Evolutionary conservation across 2,888 invertebrate genomes (phyloP).

Genomic region (Aphidius colemani): DNA sequence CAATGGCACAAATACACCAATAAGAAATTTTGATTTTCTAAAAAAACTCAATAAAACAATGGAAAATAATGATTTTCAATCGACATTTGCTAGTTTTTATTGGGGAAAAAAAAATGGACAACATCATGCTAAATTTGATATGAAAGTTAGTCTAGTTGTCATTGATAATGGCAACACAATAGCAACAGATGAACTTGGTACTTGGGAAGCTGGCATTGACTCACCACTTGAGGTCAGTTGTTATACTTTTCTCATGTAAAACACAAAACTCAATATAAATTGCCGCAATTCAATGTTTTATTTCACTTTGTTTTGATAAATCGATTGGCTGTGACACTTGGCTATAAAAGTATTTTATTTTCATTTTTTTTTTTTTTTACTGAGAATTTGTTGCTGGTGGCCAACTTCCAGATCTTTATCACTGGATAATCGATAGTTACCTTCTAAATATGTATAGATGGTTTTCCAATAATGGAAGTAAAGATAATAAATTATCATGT

Average conservation of each 20-base stretch:
- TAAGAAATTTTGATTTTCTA: constrained; percentile 70
- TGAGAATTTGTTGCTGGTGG: too few relatives aligned
- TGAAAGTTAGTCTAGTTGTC: constrained; percentile 61
- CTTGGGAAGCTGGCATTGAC: constrained; percentile 78
- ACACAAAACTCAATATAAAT: not conserved
- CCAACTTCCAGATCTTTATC: not conserved
- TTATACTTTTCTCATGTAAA: constrained; percentile 6
- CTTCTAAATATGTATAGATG: too few relatives aligned
- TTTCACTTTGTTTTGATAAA: not conserved
- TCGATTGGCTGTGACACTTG: too few relatives aligned
- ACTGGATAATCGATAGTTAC: not conserved
- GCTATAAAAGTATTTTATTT: too few relatives aligned
- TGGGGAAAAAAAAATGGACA: constrained; percentile 51
- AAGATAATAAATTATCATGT: not conserved
- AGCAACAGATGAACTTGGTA: constrained; percentile 72
- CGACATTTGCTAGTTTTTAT: constrained; percentile 46
- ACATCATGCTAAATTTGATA: constrained; percentile 47
- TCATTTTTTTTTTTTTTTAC: too few relatives aligned
- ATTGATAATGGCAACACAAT: constrained; percentile 76
- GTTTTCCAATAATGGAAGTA: too few relatives aligned
- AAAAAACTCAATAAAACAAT: constrained; percentile 33
- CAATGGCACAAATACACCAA: constrained; percentile 77
- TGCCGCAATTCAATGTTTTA: not conserved
- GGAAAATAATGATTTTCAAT: constrained; percentile 35
- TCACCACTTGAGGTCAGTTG: constrained; percentile 64